phyloP scores from a whole-genome alignment of 2,888 invertebrate genomes.

The Orthosia incerta region DNA sequence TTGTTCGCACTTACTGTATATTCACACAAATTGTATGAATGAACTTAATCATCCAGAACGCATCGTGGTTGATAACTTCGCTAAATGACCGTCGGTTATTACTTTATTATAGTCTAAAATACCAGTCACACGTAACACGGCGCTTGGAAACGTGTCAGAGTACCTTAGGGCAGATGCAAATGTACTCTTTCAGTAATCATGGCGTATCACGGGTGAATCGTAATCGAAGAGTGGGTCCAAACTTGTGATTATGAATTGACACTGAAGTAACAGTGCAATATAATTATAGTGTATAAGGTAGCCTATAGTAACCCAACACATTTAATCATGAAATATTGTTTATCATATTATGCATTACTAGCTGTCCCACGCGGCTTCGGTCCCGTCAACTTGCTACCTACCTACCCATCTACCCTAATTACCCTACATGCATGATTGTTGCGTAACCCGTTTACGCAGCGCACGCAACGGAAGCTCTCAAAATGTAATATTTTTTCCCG shows the following conservation, averaged over 20 bases:
- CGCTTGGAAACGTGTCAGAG: neutral
- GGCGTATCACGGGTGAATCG: slow-evolving; percentile 14
- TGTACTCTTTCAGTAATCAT: neutral
- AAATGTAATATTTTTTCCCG: too few relatives aligned
- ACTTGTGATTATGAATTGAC: neutral
- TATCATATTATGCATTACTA: too few relatives aligned
- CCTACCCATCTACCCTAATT: too few relatives aligned
- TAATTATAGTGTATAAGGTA: neutral
- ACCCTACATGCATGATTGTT: too few relatives aligned
- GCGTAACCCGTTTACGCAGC: too few relatives aligned
- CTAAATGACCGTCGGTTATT: slow-evolving; percentile 2
- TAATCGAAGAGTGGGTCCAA: slow-evolving; percentile 10
- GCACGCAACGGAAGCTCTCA: too few relatives aligned
- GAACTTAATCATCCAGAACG: neutral
- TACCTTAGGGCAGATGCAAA: neutral
- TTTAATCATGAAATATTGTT: neutral
- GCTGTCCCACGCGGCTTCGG: too few relatives aligned
- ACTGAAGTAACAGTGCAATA: neutral
- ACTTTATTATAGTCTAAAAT: neutral
- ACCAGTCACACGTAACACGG: slow-evolving; percentile 15
- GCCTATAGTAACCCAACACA: too few relatives aligned
- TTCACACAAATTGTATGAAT: neutral
- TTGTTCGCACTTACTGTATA: neutral
- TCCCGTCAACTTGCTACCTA: too few relatives aligned
- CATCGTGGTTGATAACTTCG: neutral